A percentile compares a stretch with the other conserved stretches of the same genome.
These are phyloP conservation scores for Dolichotis patagonum DNA, from an alignment of 2,113 vertebrate genomes.

Conservation along the genomic window DNA sequence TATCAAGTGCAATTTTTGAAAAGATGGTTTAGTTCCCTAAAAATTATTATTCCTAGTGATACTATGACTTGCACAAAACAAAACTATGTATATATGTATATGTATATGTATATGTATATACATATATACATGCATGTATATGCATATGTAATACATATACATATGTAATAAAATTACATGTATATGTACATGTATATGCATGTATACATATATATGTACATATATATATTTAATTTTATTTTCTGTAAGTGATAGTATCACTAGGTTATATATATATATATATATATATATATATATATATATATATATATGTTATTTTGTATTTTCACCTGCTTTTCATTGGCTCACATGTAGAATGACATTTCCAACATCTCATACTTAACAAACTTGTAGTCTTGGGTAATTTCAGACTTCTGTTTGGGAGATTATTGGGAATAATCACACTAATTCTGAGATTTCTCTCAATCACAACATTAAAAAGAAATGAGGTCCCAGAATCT, in stretches of 20 bases:
- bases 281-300: too few relatives aligned
- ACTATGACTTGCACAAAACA: not conserved
- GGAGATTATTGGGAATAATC: not conserved
- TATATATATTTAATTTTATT: too few relatives aligned
- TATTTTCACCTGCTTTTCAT: not conserved
- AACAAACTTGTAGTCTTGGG: not conserved
- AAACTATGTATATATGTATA: too few relatives aligned
- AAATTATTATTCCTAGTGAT: slow-evolving; percentile 6
- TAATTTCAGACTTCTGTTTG: not conserved
- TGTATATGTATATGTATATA: too few relatives aligned
- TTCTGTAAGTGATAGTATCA: too few relatives aligned
- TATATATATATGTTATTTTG: not conserved
- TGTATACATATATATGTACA: too few relatives aligned
- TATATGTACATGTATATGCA: too few relatives aligned
- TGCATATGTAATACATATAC: too few relatives aligned
- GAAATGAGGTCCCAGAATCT: not conserved
- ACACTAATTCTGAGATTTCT: not conserved
- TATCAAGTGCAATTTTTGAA: not conserved
- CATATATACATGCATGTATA: too few relatives aligned
- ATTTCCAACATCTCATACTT: not conserved
- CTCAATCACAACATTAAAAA: not conserved
- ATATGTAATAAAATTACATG: too few relatives aligned
- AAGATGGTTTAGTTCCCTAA: not conserved
- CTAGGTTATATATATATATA: too few relatives aligned
- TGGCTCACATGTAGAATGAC: not conserved